Conservation (phyloP, 2,113 vertebrate genomes). For the Gavia stellata region DNA sequence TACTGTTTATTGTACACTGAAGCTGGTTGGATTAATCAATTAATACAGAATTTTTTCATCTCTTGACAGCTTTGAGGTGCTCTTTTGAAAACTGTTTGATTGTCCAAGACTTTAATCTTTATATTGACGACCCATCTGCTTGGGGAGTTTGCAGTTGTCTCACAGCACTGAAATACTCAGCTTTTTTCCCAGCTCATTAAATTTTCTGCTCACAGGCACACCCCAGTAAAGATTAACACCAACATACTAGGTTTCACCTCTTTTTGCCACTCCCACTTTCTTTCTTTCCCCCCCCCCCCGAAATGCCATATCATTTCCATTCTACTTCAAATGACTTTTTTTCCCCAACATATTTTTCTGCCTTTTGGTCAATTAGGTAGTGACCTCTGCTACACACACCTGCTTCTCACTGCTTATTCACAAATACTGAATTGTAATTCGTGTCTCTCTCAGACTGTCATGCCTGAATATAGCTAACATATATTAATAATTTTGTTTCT, state of each 20-base stretch:
- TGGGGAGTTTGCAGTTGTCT: neutral
- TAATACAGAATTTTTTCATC: neutral
- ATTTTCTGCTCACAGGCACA: neutral
- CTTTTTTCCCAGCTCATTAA: slow-evolving; percentile 1
- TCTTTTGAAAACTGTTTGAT: neutral
- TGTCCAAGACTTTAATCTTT: slow-evolving; percentile 17
- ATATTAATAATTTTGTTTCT: neutral
- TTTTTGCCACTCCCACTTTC: neutral
- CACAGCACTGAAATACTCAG: neutral
- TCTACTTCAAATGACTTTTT: neutral
- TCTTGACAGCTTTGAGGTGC: neutral
- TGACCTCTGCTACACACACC: neutral
- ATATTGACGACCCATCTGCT: slow-evolving; percentile 16
- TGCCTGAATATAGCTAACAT: neutral
- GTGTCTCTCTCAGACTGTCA: neutral
- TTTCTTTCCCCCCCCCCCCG: neutral
- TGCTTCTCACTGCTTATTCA: neutral
- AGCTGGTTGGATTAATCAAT: neutral
- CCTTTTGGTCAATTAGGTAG: neutral
- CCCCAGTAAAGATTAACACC: neutral
- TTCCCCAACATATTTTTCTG: neutral
- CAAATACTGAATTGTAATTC: neutral
- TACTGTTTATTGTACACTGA: neutral
- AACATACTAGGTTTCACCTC: neutral
- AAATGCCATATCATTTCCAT: neutral